Base-by-base conservation (phyloP, 2,888 invertebrate genomes). In the Boloria euphrosyne region DNA sequence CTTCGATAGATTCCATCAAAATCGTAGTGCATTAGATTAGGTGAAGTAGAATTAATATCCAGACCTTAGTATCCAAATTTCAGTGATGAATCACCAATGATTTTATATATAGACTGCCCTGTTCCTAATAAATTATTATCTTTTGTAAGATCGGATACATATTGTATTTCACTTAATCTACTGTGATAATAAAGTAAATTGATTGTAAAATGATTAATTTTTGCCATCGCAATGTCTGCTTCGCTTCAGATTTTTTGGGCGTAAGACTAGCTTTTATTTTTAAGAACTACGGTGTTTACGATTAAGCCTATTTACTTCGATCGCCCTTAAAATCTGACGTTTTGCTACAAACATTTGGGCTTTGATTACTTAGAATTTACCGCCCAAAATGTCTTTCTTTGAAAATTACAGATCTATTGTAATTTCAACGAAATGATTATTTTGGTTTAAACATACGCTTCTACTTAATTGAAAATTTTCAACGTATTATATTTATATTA, bases 31-130 rank as follows among this genome's bases (percentile, higher is more conserved):
- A 88, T 85, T 90, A 84, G 88, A 90, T 92, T 90, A 86, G 76
- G 80, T 82, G 89, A 90, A 88, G 76, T 78, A 78, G 80, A 87
- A 80, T 75, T 68, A 69, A 59, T 66, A 52, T 71, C 70, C 73
- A 65, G 65, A 66, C 62, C 65, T 69, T 81, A 82, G 81, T 80
- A 79, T 85, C 82, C 78, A 87, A 90, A 89, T 85, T 90, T 88
- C 89, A 89, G 90, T 91, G 90, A 90, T 90, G 80, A 75, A 80
- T 87, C 90, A 87, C 90, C 90, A 90, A 91, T 90, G 90, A 90
- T 87, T 85, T 86, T 84, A 83, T 83, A 66, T 86, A 85, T 89
- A 89, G 83, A 84, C 84, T 85, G 79, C 78, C 77, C 81, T 85
- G 91, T 91, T 91, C 90, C 91, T 91, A 90, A 78, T 84, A 85